phyloP scores from a whole-genome alignment of 2,797 vertebrate genomes.

The Trematomus bernacchii region DNA sequence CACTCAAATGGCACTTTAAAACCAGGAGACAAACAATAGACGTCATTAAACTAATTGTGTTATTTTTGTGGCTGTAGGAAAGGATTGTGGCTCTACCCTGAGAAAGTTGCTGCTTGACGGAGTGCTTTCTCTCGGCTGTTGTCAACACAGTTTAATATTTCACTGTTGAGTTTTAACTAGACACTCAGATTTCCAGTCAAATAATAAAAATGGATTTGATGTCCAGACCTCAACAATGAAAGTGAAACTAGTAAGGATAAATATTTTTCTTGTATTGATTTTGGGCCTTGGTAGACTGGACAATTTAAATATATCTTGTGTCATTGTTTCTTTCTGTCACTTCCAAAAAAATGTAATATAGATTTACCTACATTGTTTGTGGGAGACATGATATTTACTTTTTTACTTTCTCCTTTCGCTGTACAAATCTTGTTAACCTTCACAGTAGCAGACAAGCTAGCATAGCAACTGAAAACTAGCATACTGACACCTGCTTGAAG shows the following conservation, averaged over 20 bases:
- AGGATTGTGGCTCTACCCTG: neutral
- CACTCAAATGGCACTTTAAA: neutral
- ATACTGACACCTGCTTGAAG: too few species aligned
- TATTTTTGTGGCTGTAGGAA: neutral
- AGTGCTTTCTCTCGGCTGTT: neutral
- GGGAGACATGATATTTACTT: neutral
- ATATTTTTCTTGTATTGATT: neutral
- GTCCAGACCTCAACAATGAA: constrained; percentile 19
- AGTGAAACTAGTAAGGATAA: neutral
- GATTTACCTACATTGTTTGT: neutral
- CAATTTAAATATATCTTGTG: neutral
- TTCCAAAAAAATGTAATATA: neutral
- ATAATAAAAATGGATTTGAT: constrained; percentile 10
- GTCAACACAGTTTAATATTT: constrained; percentile 11
- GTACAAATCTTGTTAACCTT: neutral
- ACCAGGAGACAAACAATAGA: neutral
- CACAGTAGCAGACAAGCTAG: neutral
- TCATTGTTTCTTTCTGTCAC: neutral
- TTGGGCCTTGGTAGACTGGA: neutral
- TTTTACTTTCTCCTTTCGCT: neutral
- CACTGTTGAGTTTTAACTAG: neutral
- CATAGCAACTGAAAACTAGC: neutral
- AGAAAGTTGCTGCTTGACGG: neutral
- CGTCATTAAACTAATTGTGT: neutral
- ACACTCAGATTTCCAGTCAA: constrained; percentile 22